Evolutionary conservation across 2,888 invertebrate genomes (phyloP).

Genomic region (Thelaira solivaga): DNA sequence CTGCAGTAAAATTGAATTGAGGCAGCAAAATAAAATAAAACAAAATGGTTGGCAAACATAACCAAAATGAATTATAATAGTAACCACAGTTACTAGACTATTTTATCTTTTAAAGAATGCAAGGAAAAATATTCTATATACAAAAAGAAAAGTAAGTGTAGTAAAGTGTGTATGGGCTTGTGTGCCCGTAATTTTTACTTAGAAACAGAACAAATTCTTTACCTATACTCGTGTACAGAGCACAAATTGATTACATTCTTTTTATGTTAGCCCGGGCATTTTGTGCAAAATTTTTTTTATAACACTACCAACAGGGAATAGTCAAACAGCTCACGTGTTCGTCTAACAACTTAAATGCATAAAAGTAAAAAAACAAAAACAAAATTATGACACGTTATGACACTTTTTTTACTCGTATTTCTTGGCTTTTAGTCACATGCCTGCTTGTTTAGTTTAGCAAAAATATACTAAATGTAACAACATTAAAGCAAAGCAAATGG

Average conservation of each 20-base stretch:
- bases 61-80: constrained; percentile 41
- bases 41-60: constrained; percentile 19
- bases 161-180: not conserved
- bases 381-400: constrained; percentile 39
- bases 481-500: not conserved
- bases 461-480: not conserved
- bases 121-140: not conserved
- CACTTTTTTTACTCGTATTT: constrained; percentile 21
- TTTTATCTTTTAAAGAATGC: constrained; percentile 28
- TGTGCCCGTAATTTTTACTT: constrained; percentile 17
- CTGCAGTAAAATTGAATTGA: not conserved
- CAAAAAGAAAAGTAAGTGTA: not conserved
- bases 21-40: constrained; percentile 3
- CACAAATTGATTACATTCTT: not conserved
- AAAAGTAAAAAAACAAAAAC: not conserved
- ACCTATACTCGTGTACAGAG: not conserved
- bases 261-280: not conserved
- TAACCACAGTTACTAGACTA: constrained; percentile 24
- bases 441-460: not conserved
- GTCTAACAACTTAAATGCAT: not conserved
- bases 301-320: not conserved
- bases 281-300: not conserved
- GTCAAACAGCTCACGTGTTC: not conserved
- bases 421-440: constrained; percentile 15
- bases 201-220: not conserved